Base-by-base conservation (phyloP, 2,888 invertebrate genomes). In the Diadegma fenestrale region DNA sequence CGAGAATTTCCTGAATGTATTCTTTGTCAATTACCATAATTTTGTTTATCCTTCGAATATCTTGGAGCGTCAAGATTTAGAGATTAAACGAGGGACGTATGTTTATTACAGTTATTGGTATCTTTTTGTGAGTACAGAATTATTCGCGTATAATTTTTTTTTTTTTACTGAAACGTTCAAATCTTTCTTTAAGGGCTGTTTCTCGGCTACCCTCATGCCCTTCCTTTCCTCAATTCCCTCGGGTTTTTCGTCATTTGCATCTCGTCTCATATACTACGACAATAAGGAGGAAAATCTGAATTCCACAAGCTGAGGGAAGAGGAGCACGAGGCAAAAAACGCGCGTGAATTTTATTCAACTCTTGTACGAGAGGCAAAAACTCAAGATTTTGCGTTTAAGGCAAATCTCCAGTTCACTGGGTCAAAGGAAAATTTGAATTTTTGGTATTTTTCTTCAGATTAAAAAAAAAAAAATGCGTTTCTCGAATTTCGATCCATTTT, bases 201-300 rank as follows among this genome's bases (percentile, higher is more conserved):
- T 54, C 22, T 37, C 64, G 41, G 19, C 10, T 37, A 37, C 22
- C 12, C 26, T 10, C 54, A 2, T 12, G 43, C 45, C 45, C 30
- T 71, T 30, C 30, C 48, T 30, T 19, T 51, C 69, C 26, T 48
- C 48, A 17, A 30, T 30, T 71, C 69, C 33, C 69, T 45, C n/a
- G 30, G 43, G 68, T 26, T 54, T 69, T 26, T 22, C 37, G 51
- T 33, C 43, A 78, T 78, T 78, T 78, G 69, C 78, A 78, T 78
- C 78, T 51, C 33, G 30, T 54, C 68, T 78, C 58, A 19, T 41
- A 33, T 69, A 41, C 30, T 69, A 58, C 22, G 22, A 54, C 22
- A 43, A 54, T n/a, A 12, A 75, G 51, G 37, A 37, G n/a, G 7
- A 26, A 54, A 54, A 54, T 26, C 22, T 22, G 54, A 26, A 54